Base-by-base conservation (phyloP, 1,140 invertebrate species). In the Pseudobourletiella spinata region DNA sequence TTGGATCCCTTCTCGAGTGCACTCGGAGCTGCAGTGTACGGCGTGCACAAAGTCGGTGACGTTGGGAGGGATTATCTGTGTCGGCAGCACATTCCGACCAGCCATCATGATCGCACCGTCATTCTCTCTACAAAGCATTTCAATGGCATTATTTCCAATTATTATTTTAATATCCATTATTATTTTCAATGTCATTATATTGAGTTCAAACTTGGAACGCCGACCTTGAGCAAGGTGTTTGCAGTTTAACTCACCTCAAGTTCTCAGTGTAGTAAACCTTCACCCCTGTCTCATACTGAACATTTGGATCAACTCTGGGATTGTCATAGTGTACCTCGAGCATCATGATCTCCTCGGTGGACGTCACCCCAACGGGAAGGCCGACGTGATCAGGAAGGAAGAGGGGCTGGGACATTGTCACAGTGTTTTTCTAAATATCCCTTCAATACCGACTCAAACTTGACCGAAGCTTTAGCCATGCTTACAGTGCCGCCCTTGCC, bases 241-340 rank as follows among this genome's bases (percentile, higher is more conserved):
- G 15, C 29, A 42, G 8, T 28, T 30, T 11, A 14, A 29, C 20
- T 32, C 59, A 61, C 61, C 65, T 50, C 4, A 58, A n/a, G 18
- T 44, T 44, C 2, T 28, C 15, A 3, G 59, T 67, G 26, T 55
- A 43, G 26, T 20, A 67, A 24, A 58, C 29, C 3, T 61, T 43
- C 1, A 64, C 3, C 15, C 29, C 26, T 32, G 54, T 30, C 8
- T 26, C 32, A 30, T 61, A 51, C 6, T 22, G 18, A 14, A 61
- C 25, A 55, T 64, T 48, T 22, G 16, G 0, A 14, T 60, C 1
- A 1, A 59, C 3, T 0, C 48, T 29, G 3, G 61, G 65, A 54
- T 67, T 67, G 29, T 64, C 59, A 24, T 52, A 64, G 32, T 67
- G 65, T 1, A 67, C 39, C 52, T 67, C 39, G 0, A 67, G 11